Percentiles rank a stretch among this genome's conserved stretches.
Conservation (phyloP, 2,113 vertebrate species). For the crab-eating macaque (Macaca fascicularis) region T2T-MFA8v1.1 NC_088388.1:84296501-84297000, state of each 20-base stretch:
- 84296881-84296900: not conserved
- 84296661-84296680: not conserved
- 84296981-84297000: not conserved
- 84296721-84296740: not conserved
- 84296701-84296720: not conserved
- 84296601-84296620: not conserved
- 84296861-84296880: not conserved
- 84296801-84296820: constrained; percentile 7
- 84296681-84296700: not conserved
- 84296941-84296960: not conserved
- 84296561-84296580: not conserved
- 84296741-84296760: not conserved
- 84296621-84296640: not conserved
- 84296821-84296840: constrained; percentile 9
- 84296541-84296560: constrained; percentile 7
- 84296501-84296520: not conserved
- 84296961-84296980: not conserved
- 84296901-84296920: not conserved
- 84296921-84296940: not conserved
- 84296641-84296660: not conserved
- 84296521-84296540: not conserved
- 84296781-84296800: not conserved
- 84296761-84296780: not conserved
- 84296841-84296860: not conserved
- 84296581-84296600: not conserved